Evolutionary conservation across 2,797 vertebrate genomes (phyloP).

Genomic region (Fistularia tabacaria): DNA sequence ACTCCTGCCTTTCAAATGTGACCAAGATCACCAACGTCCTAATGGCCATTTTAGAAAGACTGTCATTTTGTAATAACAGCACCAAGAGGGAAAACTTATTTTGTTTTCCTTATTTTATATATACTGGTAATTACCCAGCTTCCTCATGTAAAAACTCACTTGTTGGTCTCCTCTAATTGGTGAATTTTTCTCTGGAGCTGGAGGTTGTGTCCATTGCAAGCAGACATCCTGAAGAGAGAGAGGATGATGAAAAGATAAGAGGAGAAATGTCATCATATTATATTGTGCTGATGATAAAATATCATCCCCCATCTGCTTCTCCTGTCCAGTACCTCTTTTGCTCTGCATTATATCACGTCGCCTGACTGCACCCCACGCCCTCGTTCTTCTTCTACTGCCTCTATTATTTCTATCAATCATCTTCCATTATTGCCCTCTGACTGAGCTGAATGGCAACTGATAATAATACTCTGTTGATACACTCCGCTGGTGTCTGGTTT

Average conservation of each 20-base stretch:
- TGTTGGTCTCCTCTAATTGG: slow-evolving; percentile 88
- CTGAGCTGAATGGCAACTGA: slow-evolving; percentile 18
- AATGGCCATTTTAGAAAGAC: no score
- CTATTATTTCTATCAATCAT: slow-evolving; percentile 21
- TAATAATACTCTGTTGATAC: slow-evolving; percentile 28
- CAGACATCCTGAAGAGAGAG: slow-evolving; percentile 80
- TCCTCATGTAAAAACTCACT: slow-evolving; percentile 70
- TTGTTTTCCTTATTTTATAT: no score
- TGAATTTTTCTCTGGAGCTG: slow-evolving; percentile 88
- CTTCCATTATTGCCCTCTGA: slow-evolving; percentile 20
- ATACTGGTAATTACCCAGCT: no score
- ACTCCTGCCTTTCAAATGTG: neutral
- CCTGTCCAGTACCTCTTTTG: slow-evolving; percentile 25
- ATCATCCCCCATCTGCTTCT: slow-evolving; percentile 6
- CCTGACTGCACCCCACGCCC: neutral
- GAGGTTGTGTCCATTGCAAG: slow-evolving; percentile 84
- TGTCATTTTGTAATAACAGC: no score
- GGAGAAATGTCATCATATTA: neutral
- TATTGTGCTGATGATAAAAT: neutral
- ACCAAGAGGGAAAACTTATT: no score
- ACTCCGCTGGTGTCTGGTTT: slow-evolving; percentile 15
- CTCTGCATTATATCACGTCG: slow-evolving; percentile 22
- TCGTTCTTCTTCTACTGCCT: slow-evolving; percentile 5
- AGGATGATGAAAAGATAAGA: neutral
- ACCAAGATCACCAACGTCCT: neutral